Percentiles rank a stretch among this genome's conserved stretches.
These are phyloP conservation scores for Ennomos erosarius DNA, from an alignment of 2,888 invertebrate genomes.

Conservation along the genomic window DNA sequence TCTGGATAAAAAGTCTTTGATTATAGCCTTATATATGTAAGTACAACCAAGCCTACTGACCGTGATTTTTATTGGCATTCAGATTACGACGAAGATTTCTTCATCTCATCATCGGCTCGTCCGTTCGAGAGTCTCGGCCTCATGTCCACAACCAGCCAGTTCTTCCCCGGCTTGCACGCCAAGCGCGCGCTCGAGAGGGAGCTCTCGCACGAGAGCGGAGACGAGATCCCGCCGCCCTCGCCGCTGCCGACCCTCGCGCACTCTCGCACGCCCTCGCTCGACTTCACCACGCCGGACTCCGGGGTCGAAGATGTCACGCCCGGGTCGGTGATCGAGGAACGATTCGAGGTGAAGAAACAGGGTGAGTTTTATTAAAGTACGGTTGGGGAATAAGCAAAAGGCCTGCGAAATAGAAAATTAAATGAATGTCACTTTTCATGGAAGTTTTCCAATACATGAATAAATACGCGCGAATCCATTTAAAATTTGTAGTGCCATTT, in stretches of 20 bases:
- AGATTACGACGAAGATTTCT: conserved; percentile 89
- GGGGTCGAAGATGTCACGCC: conserved; percentile 87
- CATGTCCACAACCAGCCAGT: conserved; percentile 86
- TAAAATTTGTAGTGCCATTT: no score
- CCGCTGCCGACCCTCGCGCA: conserved; percentile 50
- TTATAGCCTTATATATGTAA: no score
- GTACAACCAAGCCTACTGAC: no score
- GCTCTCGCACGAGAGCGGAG: conserved; percentile 53
- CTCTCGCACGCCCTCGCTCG: conserved; percentile 66
- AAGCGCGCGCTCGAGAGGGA: conserved; percentile 61
- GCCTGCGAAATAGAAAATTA: no score
- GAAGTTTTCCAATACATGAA: no score
- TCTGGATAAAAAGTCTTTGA: no score
- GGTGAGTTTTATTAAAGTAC: no score
- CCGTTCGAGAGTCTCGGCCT: conserved; percentile 88
- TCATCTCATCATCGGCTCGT: conserved; percentile 89
- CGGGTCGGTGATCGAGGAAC: conserved; percentile 70
- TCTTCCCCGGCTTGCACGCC: conserved; percentile 87
- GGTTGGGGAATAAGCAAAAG: no score
- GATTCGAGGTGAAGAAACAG: conserved; percentile 61
- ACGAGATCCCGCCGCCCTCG: conserved; percentile 56
- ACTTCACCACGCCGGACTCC: conserved; percentile 86
- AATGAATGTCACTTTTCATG: no score
- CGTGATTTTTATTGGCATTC: conserved; percentile 13
- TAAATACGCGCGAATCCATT: no score